These are phyloP conservation scores for Enteromius viviparus DNA, from an alignment of 2,797 vertebrate species.

Conservation along the genomic window DNA sequence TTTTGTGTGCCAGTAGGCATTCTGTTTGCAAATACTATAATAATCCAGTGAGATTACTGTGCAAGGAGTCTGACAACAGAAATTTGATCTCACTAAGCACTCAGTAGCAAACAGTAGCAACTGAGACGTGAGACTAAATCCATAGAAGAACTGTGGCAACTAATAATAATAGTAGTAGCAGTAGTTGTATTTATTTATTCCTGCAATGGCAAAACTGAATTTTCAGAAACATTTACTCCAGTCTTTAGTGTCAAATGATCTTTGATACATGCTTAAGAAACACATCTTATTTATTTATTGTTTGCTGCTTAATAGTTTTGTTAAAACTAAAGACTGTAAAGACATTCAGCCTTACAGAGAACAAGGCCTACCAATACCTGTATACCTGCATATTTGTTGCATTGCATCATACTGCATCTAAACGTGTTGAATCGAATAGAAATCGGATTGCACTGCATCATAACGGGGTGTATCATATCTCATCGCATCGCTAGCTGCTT, in stretches of 20 bases:
- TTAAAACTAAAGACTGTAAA: too few species aligned
- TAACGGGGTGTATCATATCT: too few species aligned
- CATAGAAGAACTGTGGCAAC: background rate
- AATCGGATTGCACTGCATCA: too few species aligned
- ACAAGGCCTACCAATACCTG: too few species aligned
- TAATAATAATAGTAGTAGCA: too few species aligned
- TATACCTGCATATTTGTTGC: too few species aligned
- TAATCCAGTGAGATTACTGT: background rate
- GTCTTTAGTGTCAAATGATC: background rate
- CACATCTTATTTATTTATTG: background rate
- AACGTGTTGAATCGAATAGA: too few species aligned
- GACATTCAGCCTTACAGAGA: too few species aligned
- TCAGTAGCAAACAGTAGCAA: too few species aligned
- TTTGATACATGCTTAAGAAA: background rate
- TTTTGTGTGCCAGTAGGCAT: background rate
- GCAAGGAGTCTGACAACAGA: background rate
- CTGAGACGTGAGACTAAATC: background rate
- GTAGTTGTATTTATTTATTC: background rate
- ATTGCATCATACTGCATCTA: too few species aligned
- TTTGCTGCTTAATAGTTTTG: background rate
- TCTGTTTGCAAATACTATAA: background rate
- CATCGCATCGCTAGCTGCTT: too few species aligned
- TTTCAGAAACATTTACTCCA: background rate
- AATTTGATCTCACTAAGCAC: constrained; percentile 1
- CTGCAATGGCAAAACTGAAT: background rate